Base-by-base conservation (phyloP, 2,888 invertebrate genomes). In the Apotomis betuletana region DNA sequence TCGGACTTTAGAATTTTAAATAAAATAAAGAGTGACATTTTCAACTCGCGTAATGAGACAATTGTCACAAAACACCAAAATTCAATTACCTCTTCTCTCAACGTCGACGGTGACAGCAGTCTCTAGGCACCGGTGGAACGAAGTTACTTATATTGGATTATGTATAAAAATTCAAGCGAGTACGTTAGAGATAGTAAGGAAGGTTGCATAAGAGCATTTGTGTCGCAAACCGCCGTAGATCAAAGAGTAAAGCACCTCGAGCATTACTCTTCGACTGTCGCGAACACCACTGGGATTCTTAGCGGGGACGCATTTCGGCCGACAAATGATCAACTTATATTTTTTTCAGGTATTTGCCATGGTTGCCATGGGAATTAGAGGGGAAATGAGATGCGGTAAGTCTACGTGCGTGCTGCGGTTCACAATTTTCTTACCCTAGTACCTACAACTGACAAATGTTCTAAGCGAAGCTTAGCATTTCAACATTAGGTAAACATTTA, bases 201-300 rank as follows among this genome's bases (percentile, higher is more conserved):
- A 64, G 70, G 76, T 70, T 55, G 67, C 65, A 74, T 75, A 74
- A 75, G 77, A 77, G 76, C 76, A 79, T 80, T 81, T 79, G 75
- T 78, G 79, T 77, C 78, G 78, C 75, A 77, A 84, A 77, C 79
- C 71, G 77, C 83, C 74, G 85, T 87, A 87, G 82, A 89, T 89
- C 89, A 90, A 87, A 87, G 87, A 82, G 84, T 82, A 84, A 90
- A 86, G 86, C 89, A 87, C 87, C 83, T 78, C 74, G 76, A 77
- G 77, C 83, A 88, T 88, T 87, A 87, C 80, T 89, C 85, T 85
- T 79, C 77, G 77, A 75, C 78, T 83, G 87, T 85, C 86, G 81
- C 77, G 77, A 79, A 79, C 86, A 86, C 84, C 86, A 67, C 74
- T 74, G 78, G 80, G 82, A 63, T 68, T 58, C 58, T 58, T n/a